Percentiles rank a stretch among this genome's conserved stretches.
Evolutionary conservation across 2,113 vertebrate species (phyloP).

Genomic region (Hystrix cristata): DNA sequence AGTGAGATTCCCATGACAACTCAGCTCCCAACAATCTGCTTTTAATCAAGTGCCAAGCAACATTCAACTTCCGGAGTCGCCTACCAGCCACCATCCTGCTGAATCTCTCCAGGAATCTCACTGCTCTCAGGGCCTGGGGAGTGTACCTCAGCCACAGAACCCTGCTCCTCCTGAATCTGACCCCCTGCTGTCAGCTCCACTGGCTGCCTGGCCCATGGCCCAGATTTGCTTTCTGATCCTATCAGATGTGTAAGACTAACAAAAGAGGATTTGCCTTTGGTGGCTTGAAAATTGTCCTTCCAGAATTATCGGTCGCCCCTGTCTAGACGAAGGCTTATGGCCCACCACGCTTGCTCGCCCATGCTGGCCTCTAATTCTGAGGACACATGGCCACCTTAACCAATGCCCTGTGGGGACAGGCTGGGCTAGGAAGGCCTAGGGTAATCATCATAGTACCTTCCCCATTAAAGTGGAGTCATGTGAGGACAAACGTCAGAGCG

Average conservation of each 20-base stretch:
- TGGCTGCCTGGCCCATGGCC: not conserved
- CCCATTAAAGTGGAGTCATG: constrained; percentile 30
- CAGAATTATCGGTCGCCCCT: not conserved
- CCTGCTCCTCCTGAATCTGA: not conserved
- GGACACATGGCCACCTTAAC: not conserved
- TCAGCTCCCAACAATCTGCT: constrained; percentile 49
- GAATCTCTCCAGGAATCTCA: not conserved
- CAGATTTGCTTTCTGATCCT: not conserved
- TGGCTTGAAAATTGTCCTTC: constrained; percentile 3
- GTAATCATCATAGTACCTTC: constrained; percentile 38
- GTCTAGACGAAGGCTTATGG: not conserved
- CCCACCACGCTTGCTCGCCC: not conserved
- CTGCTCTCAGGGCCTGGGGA: not conserved
- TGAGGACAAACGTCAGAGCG: not conserved
- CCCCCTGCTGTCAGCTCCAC: not conserved
- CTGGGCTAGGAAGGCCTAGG: not conserved
- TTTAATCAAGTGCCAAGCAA: constrained; percentile 57
- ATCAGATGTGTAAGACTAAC: not conserved
- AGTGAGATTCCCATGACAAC: constrained; percentile 64
- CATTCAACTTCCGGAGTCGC: constrained; percentile 38
- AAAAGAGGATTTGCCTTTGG: not conserved
- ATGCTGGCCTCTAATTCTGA: not conserved
- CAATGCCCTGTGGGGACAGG: not conserved
- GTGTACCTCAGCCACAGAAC: not conserved
- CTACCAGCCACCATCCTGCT: not conserved